Evolutionary conservation across 2,888 invertebrate genomes (phyloP).

Genomic region (Spilosoma lubricipeda): DNA sequence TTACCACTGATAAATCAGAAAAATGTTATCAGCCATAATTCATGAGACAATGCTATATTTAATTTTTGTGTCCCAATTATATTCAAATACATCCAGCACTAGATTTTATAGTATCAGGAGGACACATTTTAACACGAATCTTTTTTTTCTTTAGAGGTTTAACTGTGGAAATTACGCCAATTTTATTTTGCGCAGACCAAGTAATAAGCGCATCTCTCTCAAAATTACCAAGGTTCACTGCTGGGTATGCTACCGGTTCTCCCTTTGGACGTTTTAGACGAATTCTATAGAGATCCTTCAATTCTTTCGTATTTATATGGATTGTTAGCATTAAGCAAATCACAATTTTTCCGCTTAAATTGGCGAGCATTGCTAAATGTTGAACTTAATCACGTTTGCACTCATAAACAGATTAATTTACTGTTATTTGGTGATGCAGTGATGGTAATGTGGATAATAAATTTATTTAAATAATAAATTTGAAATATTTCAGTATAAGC

Average conservation of each 20-base stretch:
- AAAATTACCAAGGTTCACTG: conserved; percentile 4
- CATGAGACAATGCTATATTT: background rate
- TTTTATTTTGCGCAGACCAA: background rate
- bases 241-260: background rate
- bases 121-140: background rate
- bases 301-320: background rate
- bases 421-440: background rate
- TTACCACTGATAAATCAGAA: too few species aligned
- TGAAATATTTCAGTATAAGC: background rate
- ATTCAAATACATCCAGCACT: background rate
- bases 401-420: background rate
- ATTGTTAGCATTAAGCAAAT: conserved; percentile 7
- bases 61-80: background rate
- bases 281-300: background rate
- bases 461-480: background rate
- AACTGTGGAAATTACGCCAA: background rate
- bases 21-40: background rate
- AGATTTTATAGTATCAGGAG: background rate
- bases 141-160: background rate
- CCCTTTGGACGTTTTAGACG: background rate
- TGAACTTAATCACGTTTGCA: background rate
- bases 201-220: conserved; percentile 3
- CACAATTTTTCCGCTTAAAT: conserved; percentile 3
- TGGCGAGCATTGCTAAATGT: background rate
- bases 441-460: background rate